These are phyloP conservation scores for Strix aluco DNA, from an alignment of 2,113 vertebrate genomes.

Conservation along the genomic window DNA sequence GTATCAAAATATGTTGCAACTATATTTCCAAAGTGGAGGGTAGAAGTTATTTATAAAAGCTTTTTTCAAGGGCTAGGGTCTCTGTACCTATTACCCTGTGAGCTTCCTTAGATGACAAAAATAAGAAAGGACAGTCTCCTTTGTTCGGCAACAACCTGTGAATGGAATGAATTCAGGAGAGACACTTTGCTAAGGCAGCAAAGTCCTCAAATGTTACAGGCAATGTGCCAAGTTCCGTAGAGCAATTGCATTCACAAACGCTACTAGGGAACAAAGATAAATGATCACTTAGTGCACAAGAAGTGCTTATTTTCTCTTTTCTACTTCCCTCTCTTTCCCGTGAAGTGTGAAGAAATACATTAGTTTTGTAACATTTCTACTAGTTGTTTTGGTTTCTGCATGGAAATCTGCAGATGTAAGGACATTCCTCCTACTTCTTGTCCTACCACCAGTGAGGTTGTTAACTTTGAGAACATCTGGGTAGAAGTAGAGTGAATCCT, in stretches of 20 bases:
- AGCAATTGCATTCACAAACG: neutral
- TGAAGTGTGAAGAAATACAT: neutral
- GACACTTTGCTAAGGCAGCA: neutral
- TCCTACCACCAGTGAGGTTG: neutral
- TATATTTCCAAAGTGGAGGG: neutral
- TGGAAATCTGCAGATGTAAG: neutral
- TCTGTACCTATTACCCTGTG: neutral
- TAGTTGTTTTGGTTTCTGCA: neutral
- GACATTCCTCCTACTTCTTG: neutral
- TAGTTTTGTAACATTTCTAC: neutral
- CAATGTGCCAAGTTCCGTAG: neutral
- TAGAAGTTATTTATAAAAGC: constrained; percentile 15
- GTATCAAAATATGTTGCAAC: neutral
- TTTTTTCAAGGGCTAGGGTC: neutral
- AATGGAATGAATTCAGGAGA: neutral
- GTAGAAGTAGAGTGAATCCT: neutral
- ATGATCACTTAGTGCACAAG: neutral
- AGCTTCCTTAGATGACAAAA: constrained; percentile 8
- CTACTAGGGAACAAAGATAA: neutral
- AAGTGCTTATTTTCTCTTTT: neutral
- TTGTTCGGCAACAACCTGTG: neutral
- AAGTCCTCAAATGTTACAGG: neutral
- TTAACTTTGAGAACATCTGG: neutral
- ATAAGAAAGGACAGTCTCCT: neutral
- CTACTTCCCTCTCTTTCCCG: neutral